Evolutionary conservation across 2,888 invertebrate genomes (phyloP), one percentile per base, ranked within the genome.

Genomic region (Andrena bicolor): DNA sequence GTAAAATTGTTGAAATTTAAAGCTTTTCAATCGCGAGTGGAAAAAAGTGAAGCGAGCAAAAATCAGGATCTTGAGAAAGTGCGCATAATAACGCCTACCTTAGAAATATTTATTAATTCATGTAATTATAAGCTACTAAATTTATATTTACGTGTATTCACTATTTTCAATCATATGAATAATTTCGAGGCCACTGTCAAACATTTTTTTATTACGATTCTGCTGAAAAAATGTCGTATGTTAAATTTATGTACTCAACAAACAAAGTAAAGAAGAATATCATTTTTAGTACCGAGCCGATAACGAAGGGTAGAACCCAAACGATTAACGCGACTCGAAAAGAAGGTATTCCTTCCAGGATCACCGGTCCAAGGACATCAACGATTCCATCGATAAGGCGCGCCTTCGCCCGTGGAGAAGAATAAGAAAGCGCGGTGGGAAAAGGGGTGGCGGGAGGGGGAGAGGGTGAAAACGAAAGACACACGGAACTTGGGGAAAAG

Each of bases 401-500:
- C 61, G 32, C 32, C 30, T n/a, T 41, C 20, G 56, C 23, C 23
- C 56, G 26, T 0, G 7, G 10, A 16, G 23, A 13, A 26, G 41
- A 48, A 51, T 49, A 58, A 63, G 41, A 68, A 66, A 60, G n/a
- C 30, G 20, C n/a, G 30, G 80, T 13, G 28, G 23, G 70, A 23
- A 20, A 64, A 16, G 16, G 70, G 51, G 51, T 41, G 32, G 32
- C 41, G 35, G 5, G 41, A 0, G 48, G 20, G 35, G 10, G 49
- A n/a, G 32, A 32, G 53, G 30, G 41, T 61, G 60, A 56, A 7
- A 61, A 16, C 64, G 73, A 65, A 80, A 78, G 82, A 86, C 81
- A 77, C 76, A 65, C 73, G 75, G 23, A 80, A 80, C 80, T 73
- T 68, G 75, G 84, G 85, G 83, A 88, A 89, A 85, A 89, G 88